These are phyloP conservation scores for Hydrolagus colliei DNA, from an alignment of 2,797 vertebrate species.

Conservation along the genomic window DNA sequence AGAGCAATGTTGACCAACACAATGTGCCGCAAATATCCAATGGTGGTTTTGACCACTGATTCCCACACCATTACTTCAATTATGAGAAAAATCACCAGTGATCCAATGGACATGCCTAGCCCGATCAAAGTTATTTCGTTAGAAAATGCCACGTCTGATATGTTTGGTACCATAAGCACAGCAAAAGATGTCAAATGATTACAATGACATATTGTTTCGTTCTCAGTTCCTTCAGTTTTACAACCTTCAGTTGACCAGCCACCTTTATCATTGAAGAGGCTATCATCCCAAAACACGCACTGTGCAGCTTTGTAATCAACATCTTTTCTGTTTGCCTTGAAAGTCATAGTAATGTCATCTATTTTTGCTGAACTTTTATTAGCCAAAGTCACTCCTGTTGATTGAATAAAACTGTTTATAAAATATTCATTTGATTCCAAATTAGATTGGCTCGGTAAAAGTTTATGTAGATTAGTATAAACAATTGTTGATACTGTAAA, in stretches of 20 bases:
- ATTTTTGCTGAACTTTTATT: not conserved
- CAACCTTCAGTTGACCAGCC: slow-evolving; percentile 41
- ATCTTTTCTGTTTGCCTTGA: not conserved
- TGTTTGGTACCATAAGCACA: slow-evolving; percentile 47
- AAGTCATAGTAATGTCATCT: slow-evolving; percentile 41
- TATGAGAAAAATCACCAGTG: slow-evolving; percentile 47
- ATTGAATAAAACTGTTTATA: slow-evolving; percentile 47
- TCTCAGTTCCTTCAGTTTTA: rapidly evolving
- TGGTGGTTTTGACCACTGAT: slow-evolving; percentile 50
- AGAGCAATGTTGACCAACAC: slow-evolving; percentile 57
- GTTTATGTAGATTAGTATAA: slow-evolving; percentile 49
- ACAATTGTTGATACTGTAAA: slow-evolving; percentile 46
- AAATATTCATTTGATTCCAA: rapidly evolving
- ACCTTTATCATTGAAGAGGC: rapidly evolving
- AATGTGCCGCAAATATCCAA: slow-evolving; percentile 53
- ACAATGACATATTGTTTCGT: slow-evolving; percentile 40
- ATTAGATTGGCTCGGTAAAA: slow-evolving; percentile 39
- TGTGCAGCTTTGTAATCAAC: slow-evolving; percentile 7
- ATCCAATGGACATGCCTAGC: slow-evolving; percentile 50
- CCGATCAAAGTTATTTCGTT: slow-evolving; percentile 44
- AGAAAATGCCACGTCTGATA: slow-evolving; percentile 33
- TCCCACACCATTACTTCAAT: slow-evolving; percentile 56
- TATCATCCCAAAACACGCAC: slow-evolving; percentile 53
- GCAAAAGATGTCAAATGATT: slow-evolving; percentile 53
- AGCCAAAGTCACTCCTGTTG: slow-evolving; percentile 33